Evolutionary conservation across 2,113 vertebrate genomes (phyloP), one percentile per base, ranked within the genome.

Genomic region (Natator depressus): DNA sequence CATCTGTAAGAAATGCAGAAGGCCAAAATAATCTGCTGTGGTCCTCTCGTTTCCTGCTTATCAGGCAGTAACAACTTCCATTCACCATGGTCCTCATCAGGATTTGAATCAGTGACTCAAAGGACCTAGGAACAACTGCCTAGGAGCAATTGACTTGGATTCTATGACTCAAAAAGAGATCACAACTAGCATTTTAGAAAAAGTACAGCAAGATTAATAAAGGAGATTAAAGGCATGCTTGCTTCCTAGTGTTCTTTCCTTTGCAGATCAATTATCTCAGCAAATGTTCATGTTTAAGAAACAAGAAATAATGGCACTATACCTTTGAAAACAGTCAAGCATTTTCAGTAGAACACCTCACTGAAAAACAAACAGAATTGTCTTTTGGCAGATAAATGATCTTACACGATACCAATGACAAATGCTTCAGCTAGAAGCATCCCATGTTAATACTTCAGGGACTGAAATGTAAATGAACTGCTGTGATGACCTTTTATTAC

Each of bases 401-500:
- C 84, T 93, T 81, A 16, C 87, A 57, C 72, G 11, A 6, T 72
- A 78, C 22, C 38, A 55, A 4, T 35, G 25, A 8, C 17, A 29
- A 11, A 14, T 82, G 27, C 80, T 93, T 91, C 54, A 69, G 6
- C 17, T 93, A n/a, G 87, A 94, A 91, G 89, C 2, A 46, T 89
- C 31, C 25, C 0, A 1, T 72, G 75, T 86, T 93, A 96, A 93
- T 90, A 86, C 85, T 95, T 89, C 82, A 93, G 49, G 29, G 89
- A 86, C 20, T 93, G 81, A 89, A 83, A 87, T 72, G 55, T 62
- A 95, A 88, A 96, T 92, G 42, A 86, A 72, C 1, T 62, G 6
- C 54, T 91, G 54, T 20, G 75, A 24, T 80, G 59, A 80, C 87
- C 91, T 91, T 69, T 93, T 91, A 93, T 80, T 51, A 69, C 54